A percentile compares a stretch with the other conserved stretches of the same genome.
phyloP scores from a whole-genome alignment of 1,140 invertebrate species.

The Elymnias hypermnestra region DNA sequence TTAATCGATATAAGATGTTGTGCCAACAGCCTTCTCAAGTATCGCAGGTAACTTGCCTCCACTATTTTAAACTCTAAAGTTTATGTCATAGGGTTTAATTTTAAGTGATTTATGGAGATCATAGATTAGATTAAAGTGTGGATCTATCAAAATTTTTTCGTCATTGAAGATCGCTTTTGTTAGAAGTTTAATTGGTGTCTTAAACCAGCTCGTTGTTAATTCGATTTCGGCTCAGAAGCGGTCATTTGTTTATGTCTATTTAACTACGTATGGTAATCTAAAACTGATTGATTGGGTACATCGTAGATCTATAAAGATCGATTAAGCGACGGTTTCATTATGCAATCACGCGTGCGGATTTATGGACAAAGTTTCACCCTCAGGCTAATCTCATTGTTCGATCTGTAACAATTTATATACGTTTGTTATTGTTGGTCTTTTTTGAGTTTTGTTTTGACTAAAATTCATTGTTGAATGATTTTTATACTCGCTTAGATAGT shows the following conservation, averaged over 20 bases:
- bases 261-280: conserved; percentile 59
- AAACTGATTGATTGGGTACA: conserved; percentile 66
- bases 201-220: conserved; percentile 67
- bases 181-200: conserved; percentile 71
- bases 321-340: too few species aligned
- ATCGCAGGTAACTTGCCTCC: conserved; percentile 20
- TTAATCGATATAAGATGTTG: conserved; percentile 76
- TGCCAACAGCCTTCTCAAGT: conserved; percentile 68
- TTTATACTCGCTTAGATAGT: too few species aligned
- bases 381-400: too few species aligned
- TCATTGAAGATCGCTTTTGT: conserved; percentile 72
- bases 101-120: conserved; percentile 23
- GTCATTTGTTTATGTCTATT: conserved; percentile 62
- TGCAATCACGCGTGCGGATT: too few species aligned
- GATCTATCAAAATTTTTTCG: conserved; percentile 72
- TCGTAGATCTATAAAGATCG: too few species aligned
- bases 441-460: too few species aligned
- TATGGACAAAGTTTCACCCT: too few species aligned
- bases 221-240: conserved; percentile 54
- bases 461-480: too few species aligned
- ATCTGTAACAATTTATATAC: too few species aligned
- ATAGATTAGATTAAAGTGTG: conserved; percentile 70
- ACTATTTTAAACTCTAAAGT: conserved; percentile 23
- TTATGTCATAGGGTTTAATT: conserved; percentile 22
- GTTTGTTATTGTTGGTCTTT: too few species aligned